Percentiles rank a stretch among this genome's conserved stretches.
Conservation (phyloP, 2,888 invertebrate species). For the Cynaeus angustus region DNA sequence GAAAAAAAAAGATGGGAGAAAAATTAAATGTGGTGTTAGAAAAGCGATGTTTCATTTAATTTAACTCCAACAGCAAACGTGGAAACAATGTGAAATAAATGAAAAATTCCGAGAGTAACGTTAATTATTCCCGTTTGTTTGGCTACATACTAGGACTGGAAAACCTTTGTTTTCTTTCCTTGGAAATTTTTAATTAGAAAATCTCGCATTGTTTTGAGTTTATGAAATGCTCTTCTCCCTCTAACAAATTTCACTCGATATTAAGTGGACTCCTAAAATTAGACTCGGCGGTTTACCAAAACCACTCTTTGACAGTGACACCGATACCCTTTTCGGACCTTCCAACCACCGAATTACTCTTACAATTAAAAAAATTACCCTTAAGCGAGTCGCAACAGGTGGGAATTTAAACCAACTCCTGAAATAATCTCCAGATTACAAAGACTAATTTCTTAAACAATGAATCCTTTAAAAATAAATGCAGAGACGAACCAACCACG, state of each 20-base stretch:
- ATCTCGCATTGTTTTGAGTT: neutral
- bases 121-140: neutral
- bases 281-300: too few species aligned
- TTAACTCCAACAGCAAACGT: neutral
- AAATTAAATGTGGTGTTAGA: too few species aligned
- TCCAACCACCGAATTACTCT: too few species aligned
- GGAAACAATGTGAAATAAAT: neutral
- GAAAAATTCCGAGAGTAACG: neutral
- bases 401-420: conserved; percentile 16
- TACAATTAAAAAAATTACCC: too few species aligned
- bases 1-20: neutral
- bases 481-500: conserved; percentile 26
- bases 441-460: conserved; percentile 10
- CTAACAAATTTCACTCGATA: too few species aligned
- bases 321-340: too few species aligned
- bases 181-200: neutral
- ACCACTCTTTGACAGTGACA: too few species aligned
- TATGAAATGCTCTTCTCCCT: neutral
- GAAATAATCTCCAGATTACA: neutral
- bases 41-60: too few species aligned
- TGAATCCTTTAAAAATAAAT: conserved; percentile 4
- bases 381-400: conserved; percentile 4
- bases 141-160: neutral
- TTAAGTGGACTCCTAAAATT: too few species aligned
- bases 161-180: neutral